phyloP scores from a whole-genome alignment of 2,888 invertebrate genomes.

The Epirrita christyi region DNA sequence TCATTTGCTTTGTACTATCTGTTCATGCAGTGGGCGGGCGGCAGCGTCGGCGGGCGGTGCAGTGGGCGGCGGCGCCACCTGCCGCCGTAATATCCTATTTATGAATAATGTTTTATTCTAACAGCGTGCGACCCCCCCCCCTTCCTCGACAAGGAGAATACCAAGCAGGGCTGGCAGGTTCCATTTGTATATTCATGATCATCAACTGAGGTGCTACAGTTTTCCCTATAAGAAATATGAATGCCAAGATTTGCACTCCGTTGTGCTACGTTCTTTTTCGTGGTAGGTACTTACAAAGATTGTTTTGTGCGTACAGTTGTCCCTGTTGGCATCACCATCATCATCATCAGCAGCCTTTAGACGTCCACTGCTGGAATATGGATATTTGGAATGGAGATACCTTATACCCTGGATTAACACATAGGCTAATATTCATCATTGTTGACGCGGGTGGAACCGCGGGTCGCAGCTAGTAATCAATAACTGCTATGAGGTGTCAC shows the following conservation, averaged over 20 bases:
- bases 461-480: too few species aligned
- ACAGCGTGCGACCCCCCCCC: conserved; percentile 72
- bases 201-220: neutral
- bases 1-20: conserved; percentile 28
- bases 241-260: neutral
- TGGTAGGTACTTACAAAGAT: too few species aligned
- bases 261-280: too few species aligned
- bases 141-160: conserved; percentile 20
- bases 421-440: too few species aligned
- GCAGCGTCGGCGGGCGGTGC: neutral
- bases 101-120: conserved; percentile 85
- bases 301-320: too few species aligned
- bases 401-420: too few species aligned
- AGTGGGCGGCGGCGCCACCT: conserved; percentile 27
- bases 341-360: too few species aligned
- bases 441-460: too few species aligned
- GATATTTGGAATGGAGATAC: too few species aligned
- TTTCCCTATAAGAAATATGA: neutral
- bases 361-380: too few species aligned
- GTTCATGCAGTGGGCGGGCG: neutral
- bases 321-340: too few species aligned
- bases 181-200: conserved; percentile 1
- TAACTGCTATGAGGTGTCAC: neutral
- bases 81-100: conserved; percentile 79
- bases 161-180: conserved; percentile 50